phyloP scores from a whole-genome alignment of 1,140 invertebrate species.

The Aphelenchoides fujianensis region DNA sequence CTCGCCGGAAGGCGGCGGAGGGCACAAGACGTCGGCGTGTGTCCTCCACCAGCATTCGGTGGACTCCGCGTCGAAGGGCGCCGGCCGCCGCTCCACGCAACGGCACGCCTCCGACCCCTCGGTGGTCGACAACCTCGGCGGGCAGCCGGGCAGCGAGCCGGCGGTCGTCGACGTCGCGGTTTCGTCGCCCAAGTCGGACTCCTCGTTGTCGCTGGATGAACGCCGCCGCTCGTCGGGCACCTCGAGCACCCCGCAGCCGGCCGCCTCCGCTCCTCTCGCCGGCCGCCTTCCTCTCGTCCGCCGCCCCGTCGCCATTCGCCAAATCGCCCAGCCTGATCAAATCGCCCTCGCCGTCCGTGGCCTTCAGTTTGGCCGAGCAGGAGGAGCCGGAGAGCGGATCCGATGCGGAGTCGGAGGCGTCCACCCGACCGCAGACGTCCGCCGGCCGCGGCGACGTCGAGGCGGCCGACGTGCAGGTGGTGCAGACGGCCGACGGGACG shows the following conservation, averaged over 20 bases:
- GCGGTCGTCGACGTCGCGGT: not conserved
- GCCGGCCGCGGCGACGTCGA: not conserved
- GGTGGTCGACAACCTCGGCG: constrained; percentile 1
- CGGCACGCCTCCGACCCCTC: not conserved
- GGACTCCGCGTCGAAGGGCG: not conserved
- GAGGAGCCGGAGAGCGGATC: not conserved
- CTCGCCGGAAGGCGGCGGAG: not conserved
- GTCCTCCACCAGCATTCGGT: constrained; percentile 4
- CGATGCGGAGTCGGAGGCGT: not conserved
- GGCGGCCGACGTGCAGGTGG: not conserved
- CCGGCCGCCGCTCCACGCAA: not conserved
- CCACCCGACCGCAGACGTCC: not conserved
- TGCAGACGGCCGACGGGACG: constrained; percentile 31
- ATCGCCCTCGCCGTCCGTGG: constrained; percentile 16
- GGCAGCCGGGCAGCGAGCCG: not conserved
- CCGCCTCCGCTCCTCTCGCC: not conserved
- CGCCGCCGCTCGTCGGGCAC: not conserved
- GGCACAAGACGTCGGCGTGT: not conserved
- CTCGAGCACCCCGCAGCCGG: not conserved
- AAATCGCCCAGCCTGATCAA: constrained; percentile 19
- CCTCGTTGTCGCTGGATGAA: not conserved
- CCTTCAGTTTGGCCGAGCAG: constrained; percentile 6
- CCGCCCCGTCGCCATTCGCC: not conserved
- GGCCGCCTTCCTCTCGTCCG: constrained; percentile 2
- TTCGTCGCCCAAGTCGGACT: not conserved